These are phyloP conservation scores for Agonopterix alstromeriana DNA, from an alignment of 2,888 invertebrate genomes.

Conservation along the genomic window DNA sequence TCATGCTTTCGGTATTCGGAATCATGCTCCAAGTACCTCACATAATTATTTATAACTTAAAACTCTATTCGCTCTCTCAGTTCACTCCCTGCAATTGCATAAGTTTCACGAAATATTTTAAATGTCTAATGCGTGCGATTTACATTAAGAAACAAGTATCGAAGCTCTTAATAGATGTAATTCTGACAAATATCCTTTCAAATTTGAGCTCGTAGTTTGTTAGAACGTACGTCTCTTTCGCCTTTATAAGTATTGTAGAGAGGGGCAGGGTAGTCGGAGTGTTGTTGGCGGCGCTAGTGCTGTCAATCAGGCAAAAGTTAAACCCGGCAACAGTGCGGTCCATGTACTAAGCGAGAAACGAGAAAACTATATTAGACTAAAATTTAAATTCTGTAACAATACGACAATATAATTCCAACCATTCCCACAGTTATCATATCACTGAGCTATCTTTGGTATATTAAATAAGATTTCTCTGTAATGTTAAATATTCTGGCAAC, in stretches of 20 bases:
- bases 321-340: conserved; percentile 14
- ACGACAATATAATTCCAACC: no score
- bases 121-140: conserved; percentile 55
- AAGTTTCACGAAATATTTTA: conserved; percentile 62
- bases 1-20: no score
- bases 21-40: no score
- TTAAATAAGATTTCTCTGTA: no score
- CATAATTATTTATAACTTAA: no score
- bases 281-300: conserved; percentile 46
- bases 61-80: background rate
- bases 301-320: conserved; percentile 59
- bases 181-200: conserved; percentile 34
- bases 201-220: conserved; percentile 16
- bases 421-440: no score
- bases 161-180: conserved; percentile 57
- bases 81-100: conserved; percentile 5
- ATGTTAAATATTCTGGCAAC: no score
- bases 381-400: no score
- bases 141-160: conserved; percentile 52
- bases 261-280: conserved; percentile 11
- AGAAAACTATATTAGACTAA: no score
- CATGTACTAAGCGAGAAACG: no score
- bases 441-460: no score
- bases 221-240: background rate
- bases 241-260: background rate